These are phyloP conservation scores for Pseudopodoces humilis DNA, from an alignment of 2,113 vertebrate genomes.

Conservation along the genomic window DNA sequence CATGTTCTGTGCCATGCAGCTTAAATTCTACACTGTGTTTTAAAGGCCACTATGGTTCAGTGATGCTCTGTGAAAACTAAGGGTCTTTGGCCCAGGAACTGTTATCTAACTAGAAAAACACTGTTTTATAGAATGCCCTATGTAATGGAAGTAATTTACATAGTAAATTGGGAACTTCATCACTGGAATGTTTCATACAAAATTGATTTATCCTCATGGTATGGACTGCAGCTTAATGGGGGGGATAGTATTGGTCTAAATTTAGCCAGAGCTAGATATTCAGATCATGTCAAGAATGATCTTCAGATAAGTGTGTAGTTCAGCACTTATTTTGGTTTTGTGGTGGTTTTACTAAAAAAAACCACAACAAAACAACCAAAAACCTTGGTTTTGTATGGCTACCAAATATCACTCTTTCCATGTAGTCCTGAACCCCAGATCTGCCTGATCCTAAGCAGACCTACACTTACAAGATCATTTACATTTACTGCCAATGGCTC, in stretches of 20 bases:
- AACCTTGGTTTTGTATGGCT: neutral
- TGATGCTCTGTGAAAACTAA: neutral
- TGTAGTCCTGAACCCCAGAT: neutral
- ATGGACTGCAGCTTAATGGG: neutral
- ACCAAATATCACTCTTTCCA: neutral
- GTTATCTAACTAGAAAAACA: neutral
- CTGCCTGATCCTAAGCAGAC: neutral
- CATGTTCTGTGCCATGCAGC: neutral
- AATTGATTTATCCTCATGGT: neutral
- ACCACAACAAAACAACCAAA: neutral
- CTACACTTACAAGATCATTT: rapidly evolving
- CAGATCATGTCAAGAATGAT: neutral
- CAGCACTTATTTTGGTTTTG: neutral
- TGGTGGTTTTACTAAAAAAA: neutral
- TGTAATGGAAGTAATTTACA: rapidly evolving
- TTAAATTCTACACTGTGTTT: neutral
- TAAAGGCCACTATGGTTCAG: neutral
- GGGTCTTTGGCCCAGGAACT: neutral
- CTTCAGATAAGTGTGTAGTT: neutral
- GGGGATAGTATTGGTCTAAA: neutral
- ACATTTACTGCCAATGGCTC: neutral
- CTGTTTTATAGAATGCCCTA: neutral
- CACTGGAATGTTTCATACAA: neutral
- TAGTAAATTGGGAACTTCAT: neutral
- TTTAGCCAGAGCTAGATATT: neutral